These are phyloP conservation scores for Hepsetus odoe DNA, from an alignment of 2,113 vertebrate genomes.

Conservation along the genomic window DNA sequence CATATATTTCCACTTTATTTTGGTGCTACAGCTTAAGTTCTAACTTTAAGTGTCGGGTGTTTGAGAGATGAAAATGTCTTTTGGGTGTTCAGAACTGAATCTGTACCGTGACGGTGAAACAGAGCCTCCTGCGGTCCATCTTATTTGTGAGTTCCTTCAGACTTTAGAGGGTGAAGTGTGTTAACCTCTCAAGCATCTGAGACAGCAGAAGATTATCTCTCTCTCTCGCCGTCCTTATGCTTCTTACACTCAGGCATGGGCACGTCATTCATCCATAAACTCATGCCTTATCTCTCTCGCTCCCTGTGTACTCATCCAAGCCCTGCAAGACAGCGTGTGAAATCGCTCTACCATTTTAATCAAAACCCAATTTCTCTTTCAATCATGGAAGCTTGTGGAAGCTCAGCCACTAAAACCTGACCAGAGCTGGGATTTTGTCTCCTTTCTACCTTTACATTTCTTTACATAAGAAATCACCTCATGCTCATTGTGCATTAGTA, in stretches of 20 bases:
- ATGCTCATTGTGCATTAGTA: background rate
- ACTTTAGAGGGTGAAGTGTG: slow-evolving; percentile 7
- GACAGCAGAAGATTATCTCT: slow-evolving; percentile 6
- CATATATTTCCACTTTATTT: no score
- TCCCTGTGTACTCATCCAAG: slow-evolving; percentile 33
- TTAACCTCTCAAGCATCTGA: slow-evolving; percentile 23
- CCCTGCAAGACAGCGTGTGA: slow-evolving; percentile 25
- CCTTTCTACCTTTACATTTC: background rate
- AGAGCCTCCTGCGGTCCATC: background rate
- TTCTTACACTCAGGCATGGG: background rate
- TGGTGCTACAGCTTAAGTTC: no score
- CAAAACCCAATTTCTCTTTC: slow-evolving; percentile 48
- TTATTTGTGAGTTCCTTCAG: background rate
- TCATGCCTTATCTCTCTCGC: slow-evolving; percentile 24
- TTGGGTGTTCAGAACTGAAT: no score
- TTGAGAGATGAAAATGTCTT: no score
- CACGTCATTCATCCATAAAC: slow-evolving; percentile 36
- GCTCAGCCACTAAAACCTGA: slow-evolving; percentile 16
- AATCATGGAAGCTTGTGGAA: background rate
- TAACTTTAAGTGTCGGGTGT: no score
- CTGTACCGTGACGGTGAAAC: background rate
- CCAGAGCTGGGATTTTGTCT: background rate
- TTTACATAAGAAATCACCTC: background rate
- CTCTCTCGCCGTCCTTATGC: background rate
- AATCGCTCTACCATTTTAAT: slow-evolving; percentile 50